Conservation (phyloP, 2,888 invertebrate genomes). For the Latrodectus hesperus region DNA sequence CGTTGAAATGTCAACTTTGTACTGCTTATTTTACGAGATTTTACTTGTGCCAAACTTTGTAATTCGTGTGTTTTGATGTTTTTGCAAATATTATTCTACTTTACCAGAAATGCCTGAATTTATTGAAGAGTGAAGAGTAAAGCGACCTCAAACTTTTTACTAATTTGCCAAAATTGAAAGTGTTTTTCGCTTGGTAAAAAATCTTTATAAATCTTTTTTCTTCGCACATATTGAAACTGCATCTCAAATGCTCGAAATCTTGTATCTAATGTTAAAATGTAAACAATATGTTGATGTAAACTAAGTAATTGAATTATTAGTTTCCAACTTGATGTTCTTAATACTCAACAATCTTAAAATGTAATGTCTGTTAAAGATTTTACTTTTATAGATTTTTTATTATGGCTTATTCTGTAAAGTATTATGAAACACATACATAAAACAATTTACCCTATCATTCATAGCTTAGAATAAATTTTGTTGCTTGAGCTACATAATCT, state of each 20-base stretch:
- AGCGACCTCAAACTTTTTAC: neutral
- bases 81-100: no score
- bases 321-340: neutral
- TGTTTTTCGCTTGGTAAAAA: conserved; percentile 18
- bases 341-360: neutral
- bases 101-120: neutral
- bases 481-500: no score
- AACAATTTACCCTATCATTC: no score
- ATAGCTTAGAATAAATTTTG: no score
- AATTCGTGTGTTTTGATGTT: no score
- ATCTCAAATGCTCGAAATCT: neutral
- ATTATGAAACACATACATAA: no score
- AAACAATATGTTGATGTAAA: neutral
- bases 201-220: neutral
- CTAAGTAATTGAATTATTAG: neutral
- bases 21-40: no score
- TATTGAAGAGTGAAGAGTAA: neutral
- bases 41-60: no score
- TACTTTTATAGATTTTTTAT: no score
- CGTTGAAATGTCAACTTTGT: neutral
- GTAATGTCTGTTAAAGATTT: neutral
- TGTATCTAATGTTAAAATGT: neutral
- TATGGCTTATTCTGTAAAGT: no score
- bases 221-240: neutral
- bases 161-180: conserved; percentile 13